Percentiles rank a stretch among this genome's conserved stretches.
Evolutionary conservation across 2,888 invertebrate genomes (phyloP).

Genomic region (Tenthredo distinguenda): DNA sequence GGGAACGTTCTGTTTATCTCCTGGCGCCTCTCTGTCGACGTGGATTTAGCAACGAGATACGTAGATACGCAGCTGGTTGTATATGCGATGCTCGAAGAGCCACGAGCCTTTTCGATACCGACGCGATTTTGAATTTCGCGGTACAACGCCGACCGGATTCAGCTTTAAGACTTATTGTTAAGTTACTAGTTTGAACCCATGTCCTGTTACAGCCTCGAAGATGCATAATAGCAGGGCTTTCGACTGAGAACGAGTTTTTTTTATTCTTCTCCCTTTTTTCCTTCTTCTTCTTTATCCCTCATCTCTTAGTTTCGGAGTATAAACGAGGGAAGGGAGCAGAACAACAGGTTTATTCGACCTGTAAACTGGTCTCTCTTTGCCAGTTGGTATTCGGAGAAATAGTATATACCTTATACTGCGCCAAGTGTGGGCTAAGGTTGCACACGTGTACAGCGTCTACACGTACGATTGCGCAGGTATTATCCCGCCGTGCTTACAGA

Average conservation of each 20-base stretch:
- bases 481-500: not conserved
- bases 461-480: not conserved
- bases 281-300: not conserved
- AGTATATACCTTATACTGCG: not conserved
- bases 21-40: conserved; percentile 8
- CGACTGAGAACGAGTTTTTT: not conserved
- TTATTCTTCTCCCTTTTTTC: not conserved
- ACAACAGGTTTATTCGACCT: conserved; percentile 20
- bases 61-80: not conserved
- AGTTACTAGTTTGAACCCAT: not conserved
- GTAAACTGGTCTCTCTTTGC: not conserved
- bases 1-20: conserved; percentile 12
- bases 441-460: not conserved
- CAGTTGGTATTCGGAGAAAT: conserved; percentile 5
- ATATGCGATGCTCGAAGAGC: not conserved
- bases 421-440: not conserved
- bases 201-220: not conserved
- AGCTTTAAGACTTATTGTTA: not conserved
- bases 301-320: not conserved
- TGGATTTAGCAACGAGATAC: not conserved
- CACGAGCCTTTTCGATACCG: not conserved
- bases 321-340: not conserved
- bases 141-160: not conserved
- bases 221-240: not conserved
- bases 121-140: not conserved